Base-by-base conservation (phyloP, 2,888 invertebrate species). In the Furcula furcula region DNA sequence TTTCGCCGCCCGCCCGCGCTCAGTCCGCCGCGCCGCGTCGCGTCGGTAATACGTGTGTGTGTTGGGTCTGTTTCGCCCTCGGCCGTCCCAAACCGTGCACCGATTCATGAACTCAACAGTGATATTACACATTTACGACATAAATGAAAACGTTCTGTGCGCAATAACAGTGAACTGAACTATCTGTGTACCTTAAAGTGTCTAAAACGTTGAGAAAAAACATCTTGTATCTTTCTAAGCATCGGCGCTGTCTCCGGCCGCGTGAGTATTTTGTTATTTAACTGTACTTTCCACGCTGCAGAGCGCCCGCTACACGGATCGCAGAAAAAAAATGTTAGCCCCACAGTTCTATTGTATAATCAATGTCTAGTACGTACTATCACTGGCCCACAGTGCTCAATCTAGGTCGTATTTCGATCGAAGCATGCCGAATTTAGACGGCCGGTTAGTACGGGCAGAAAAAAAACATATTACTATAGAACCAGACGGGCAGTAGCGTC, bases 221-320 rank as follows among this genome's bases (percentile, higher is more conserved):
- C 52, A 46, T 52, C n/a, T n/a, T n/a, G n/a, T 55, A 73, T 69
- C 63, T 67, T 47, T 68, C 71, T 69, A 69, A 69, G 56, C 67
- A 67, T 66, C 69, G 60, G 53, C 38, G 63, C 66, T 70, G 68
- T 65, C 65, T 52, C 46, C 57, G 55, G 55, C 59, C 58, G 71
- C 70, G 85, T 85, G 74, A 84, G 84, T 84, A 82, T 75, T 72
- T 67, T 70, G 70, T 72, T 74, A 75, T 76, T 73, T 84, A 84
- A 83, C 84, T 80, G 85, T 85, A 80, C 78, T 76, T 78, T 76
- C 73, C 70, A 75, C 75, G 69, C 67, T 69, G 65, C 68, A 66
- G 60, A 68, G 66, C 66, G 70, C 60, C 65, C 65, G 64, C 66
- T 68, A 68, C 56, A 61, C 53, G 55, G 46, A 50, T 83, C 72